These are phyloP conservation scores for Gnathochromis pfefferi DNA, from an alignment of 2,113 vertebrate genomes.

Conservation along the genomic window DNA sequence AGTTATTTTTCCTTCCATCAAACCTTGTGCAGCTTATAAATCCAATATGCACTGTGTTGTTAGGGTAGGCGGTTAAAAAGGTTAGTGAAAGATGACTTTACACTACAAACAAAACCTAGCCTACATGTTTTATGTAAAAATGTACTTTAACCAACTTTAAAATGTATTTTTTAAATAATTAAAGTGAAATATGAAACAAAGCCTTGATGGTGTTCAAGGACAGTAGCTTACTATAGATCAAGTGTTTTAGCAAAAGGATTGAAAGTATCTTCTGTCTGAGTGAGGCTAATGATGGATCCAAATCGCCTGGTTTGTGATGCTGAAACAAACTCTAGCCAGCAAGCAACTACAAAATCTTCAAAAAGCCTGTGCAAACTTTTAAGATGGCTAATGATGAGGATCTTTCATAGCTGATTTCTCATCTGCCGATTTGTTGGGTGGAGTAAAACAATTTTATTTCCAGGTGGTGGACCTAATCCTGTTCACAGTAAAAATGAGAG, in stretches of 20 bases:
- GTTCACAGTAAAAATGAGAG: slow-evolving; percentile 14
- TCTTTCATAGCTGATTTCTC: neutral
- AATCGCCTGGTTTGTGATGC: neutral
- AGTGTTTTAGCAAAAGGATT: neutral
- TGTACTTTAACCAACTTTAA: neutral
- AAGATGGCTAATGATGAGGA: slow-evolving; percentile 7
- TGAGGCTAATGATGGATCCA: neutral
- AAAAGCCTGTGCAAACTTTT: slow-evolving; percentile 2
- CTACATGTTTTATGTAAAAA: neutral
- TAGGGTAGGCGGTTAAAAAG: neutral
- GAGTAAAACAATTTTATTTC: slow-evolving; percentile 16
- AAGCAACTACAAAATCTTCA: neutral
- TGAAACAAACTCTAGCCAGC: neutral
- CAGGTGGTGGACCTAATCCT: slow-evolving; percentile 27
- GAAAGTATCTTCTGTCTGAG: neutral
- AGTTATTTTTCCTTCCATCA: neutral
- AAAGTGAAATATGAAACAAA: neutral
- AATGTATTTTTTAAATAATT: neutral
- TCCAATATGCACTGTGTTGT: neutral
- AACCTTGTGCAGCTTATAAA: neutral
- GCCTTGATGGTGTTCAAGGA: neutral
- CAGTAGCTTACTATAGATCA: neutral
- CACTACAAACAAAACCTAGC: neutral
- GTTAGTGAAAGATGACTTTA: neutral
- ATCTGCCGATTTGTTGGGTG: neutral